Evolutionary conservation across 2,113 vertebrate species (phyloP).

Genomic region (Grammomys surdaster): DNA sequence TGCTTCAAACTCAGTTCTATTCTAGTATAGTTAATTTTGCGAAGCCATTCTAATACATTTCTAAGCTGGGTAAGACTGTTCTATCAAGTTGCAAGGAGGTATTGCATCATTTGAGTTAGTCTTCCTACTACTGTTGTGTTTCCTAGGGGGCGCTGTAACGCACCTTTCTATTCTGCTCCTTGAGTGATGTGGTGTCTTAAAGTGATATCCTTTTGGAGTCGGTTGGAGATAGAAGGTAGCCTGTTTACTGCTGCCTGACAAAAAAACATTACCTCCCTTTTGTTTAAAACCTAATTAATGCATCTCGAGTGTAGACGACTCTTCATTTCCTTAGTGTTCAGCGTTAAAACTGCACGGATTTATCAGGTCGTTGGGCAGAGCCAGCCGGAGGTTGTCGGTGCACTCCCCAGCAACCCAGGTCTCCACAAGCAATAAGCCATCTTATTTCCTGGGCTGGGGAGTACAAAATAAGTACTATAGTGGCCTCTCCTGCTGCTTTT

Average conservation of each 20-base stretch:
- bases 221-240: not conserved
- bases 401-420: not conserved
- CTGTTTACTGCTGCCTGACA: conserved; percentile 49
- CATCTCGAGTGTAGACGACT: conserved; percentile 40
- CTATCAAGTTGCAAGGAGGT: not conserved
- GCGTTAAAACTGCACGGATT: not conserved
- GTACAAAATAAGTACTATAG: conserved; percentile 36
- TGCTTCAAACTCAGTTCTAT: conserved; percentile 18
- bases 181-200: not conserved
- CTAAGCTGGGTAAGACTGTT: not conserved
- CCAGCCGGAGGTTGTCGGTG: not conserved
- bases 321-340: conserved; percentile 28
- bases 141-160: not conserved
- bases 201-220: not conserved
- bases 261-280: conserved; percentile 52
- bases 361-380: conserved; percentile 50
- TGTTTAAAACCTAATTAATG: conserved; percentile 67
- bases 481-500: conserved; percentile 66
- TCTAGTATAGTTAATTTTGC: conserved; percentile 5
- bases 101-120: not conserved
- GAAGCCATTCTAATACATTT: not conserved
- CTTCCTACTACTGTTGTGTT: not conserved
- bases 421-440: conserved; percentile 36
- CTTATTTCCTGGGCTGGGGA: conserved; percentile 67
- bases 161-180: not conserved